Conservation (phyloP, 2,888 invertebrate species). For the Erannis defoliaria region DNA sequence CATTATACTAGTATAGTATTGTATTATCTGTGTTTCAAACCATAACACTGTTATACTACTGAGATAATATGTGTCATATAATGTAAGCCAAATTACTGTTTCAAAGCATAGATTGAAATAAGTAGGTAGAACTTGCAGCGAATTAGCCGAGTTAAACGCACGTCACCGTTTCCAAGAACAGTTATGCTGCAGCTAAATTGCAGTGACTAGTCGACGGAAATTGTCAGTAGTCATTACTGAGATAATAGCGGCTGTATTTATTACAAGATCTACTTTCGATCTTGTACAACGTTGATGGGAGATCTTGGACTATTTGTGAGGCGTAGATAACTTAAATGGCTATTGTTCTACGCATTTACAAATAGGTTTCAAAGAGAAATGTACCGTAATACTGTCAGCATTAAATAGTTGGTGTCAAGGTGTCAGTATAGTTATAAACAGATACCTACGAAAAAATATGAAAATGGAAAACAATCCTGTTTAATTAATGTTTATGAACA, state of each 20-base stretch:
- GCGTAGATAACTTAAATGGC: slow-evolving; percentile 1
- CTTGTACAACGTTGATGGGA: slow-evolving; percentile 38
- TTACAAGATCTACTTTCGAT: slow-evolving; percentile 65
- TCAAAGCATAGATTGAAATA: slow-evolving; percentile 25
- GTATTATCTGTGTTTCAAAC: not conserved
- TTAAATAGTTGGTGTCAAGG: too few species aligned
- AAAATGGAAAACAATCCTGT: too few species aligned
- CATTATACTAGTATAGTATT: too few species aligned
- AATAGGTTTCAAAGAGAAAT: not conserved
- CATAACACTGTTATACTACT: not conserved
- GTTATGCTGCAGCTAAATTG: slow-evolving; percentile 60
- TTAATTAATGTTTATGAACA: too few species aligned
- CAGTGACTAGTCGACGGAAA: slow-evolving; percentile 67
- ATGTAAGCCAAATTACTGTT: slow-evolving; percentile 21
- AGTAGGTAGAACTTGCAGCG: slow-evolving; percentile 27
- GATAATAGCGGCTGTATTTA: slow-evolving; percentile 59
- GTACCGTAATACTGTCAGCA: too few species aligned
- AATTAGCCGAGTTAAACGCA: slow-evolving; percentile 49
- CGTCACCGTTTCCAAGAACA: slow-evolving; percentile 52
- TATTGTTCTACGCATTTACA: not conserved
- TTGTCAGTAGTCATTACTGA: slow-evolving; percentile 61
- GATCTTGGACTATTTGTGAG: not conserved
- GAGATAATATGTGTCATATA: not conserved
- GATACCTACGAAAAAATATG: too few species aligned
- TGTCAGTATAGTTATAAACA: too few species aligned